Conservation (phyloP, 2,888 invertebrate genomes). For the Ischnus inquisitorius region DNA sequence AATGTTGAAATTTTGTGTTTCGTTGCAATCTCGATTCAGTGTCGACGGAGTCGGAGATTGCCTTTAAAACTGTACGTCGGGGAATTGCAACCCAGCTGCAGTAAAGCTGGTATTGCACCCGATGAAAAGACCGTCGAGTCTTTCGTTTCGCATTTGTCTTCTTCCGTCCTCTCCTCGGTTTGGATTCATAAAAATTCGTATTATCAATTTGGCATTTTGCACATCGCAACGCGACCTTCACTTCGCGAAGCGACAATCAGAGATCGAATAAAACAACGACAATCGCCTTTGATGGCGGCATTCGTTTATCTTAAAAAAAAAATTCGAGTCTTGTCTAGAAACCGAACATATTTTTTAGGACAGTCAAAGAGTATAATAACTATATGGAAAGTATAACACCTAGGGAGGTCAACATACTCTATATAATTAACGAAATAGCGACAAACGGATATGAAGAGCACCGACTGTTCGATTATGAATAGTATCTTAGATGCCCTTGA, state of each 20-base stretch:
- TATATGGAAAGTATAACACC: too few relatives aligned
- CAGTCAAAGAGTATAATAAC: background rate
- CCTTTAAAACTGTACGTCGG: constrained; percentile 36
- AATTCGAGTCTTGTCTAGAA: background rate
- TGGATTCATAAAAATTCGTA: background rate
- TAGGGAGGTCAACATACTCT: too few relatives aligned
- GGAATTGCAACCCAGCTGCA: constrained; percentile 32
- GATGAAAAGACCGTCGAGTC: constrained; percentile 32
- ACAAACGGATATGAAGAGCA: background rate
- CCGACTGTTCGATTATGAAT: constrained; percentile 17
- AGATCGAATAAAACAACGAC: background rate
- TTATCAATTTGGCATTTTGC: background rate
- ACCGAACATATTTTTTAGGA: background rate
- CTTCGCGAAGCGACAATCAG: background rate
- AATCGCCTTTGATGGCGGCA: background rate
- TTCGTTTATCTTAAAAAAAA: background rate
- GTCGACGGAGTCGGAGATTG: constrained; percentile 17
- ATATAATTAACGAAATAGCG: background rate
- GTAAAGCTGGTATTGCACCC: constrained; percentile 44
- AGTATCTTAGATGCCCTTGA: background rate
- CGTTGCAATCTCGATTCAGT: constrained; percentile 7
- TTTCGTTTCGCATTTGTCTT: background rate
- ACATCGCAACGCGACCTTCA: background rate
- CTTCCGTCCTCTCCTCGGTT: background rate
- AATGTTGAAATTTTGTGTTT: background rate